These are phyloP conservation scores for Oedothorax gibbosus DNA, from an alignment of 1,140 invertebrate species.

Conservation along the genomic window DNA sequence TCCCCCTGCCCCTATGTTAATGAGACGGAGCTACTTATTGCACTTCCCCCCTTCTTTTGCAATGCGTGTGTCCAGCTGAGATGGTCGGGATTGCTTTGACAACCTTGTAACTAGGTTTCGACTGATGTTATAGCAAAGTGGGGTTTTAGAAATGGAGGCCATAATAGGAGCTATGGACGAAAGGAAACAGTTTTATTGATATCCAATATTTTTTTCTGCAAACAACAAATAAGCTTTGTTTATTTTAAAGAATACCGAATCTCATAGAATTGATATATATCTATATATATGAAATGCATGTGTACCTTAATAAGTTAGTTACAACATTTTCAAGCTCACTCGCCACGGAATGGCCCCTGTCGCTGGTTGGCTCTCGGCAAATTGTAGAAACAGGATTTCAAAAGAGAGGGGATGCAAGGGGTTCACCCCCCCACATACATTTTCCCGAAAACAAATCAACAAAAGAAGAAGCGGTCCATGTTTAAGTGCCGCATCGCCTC, in stretches of 20 bases:
- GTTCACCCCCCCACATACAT: neutral
- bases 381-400: slow-evolving; percentile 46
- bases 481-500: slow-evolving; percentile 22
- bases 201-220: too few species aligned
- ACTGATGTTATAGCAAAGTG: too few species aligned
- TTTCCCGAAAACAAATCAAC: slow-evolving; percentile 34
- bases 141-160: too few species aligned
- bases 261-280: too few species aligned
- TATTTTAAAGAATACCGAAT: too few species aligned
- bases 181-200: too few species aligned
- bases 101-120: neutral
- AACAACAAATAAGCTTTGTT: too few species aligned
- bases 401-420: slow-evolving; percentile 2
- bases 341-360: slow-evolving; percentile 3
- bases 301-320: too few species aligned
- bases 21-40: slow-evolving; percentile 48
- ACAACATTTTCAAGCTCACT: too few species aligned
- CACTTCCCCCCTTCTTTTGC: slow-evolving; percentile 17
- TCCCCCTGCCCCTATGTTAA: slow-evolving; percentile 41
- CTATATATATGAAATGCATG: too few species aligned
- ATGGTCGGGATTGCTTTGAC: neutral
- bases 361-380: slow-evolving; percentile 37
- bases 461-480: slow-evolving; percentile 43
- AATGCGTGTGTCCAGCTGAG: neutral
- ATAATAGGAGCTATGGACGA: too few species aligned